Base-by-base conservation (phyloP, 2,888 invertebrate species). In the Agonopterix alstromeriana region DNA sequence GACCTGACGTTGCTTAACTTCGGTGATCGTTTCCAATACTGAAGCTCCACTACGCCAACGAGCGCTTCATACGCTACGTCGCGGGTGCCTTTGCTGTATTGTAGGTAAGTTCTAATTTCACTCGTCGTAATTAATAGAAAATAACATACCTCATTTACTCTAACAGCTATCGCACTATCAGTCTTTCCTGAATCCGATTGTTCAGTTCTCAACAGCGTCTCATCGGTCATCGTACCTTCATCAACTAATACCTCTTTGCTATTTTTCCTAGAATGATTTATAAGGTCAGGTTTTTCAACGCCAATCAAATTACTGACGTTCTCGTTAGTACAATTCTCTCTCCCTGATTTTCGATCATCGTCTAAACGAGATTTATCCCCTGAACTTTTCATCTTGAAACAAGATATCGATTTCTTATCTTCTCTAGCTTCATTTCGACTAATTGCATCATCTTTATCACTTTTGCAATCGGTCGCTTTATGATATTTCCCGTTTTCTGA, bases 361-460 rank as follows among this genome's bases (percentile, higher is more conserved):
- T 73, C 77, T 49, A 73, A 70, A 57, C 77, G 77, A 69, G 75
- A 75, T 73, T 85, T 87, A 69, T 79, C 77, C 57, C 80, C 79
- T 5, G 79, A 73, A 70, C 73, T 78, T 79, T 83, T 86, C 57
- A 85, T 83, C 82, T 87, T 88, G 67, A 88, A 88, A 73, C 88
- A 88, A 58, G 83, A 84, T 72, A 82, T 77, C 54, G 85, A 79
- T 73, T 76, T 84, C 65, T 82, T 84, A 67, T 82, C 82, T 62
- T 78, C 78, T 58, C 71, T 84, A 53, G 70, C 77, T 58, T 77
- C 78, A 44, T 74, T 73, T 54, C 82, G 77, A 55, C 74, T 80
- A 70, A 78, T 77, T 70, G 72, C 69, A 67, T 76, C 70, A 65
- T 70, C 72, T 64, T 77, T 77, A 65, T 79, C 75, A 63, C 62